Conservation (phyloP, 2,888 invertebrate species). For the Clunio marinus region DNA sequence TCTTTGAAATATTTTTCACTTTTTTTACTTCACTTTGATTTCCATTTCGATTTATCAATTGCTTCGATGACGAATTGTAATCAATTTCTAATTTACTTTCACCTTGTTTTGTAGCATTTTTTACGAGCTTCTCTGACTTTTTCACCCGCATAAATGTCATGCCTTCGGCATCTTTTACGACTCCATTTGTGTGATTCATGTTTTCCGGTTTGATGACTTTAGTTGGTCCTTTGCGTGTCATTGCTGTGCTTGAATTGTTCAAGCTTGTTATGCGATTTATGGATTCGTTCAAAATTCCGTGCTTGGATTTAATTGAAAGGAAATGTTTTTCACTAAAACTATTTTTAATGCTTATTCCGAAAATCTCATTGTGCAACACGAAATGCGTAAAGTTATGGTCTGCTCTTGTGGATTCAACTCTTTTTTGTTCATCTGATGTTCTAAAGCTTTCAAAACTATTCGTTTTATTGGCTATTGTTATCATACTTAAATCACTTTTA, state of each 20-base stretch:
- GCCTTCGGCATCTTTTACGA: not conserved
- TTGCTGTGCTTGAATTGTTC: not conserved
- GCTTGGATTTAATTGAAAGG: not conserved
- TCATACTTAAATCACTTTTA: not conserved
- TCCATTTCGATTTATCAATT: not conserved
- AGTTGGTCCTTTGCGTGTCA: not conserved
- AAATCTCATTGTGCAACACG: not conserved
- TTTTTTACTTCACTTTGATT: not conserved
- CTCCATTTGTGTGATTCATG: not conserved
- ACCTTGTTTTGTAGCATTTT: not conserved
- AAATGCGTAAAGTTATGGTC: not conserved
- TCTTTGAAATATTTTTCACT: not conserved
- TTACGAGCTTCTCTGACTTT: not conserved
- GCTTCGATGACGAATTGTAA: not conserved
- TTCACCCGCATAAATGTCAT: not conserved
- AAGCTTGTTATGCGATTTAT: not conserved
- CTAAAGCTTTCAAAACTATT: not conserved
- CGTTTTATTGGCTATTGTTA: not conserved
- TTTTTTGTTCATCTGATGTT: no score
- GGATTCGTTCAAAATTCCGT: not conserved
- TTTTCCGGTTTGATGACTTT: not conserved
- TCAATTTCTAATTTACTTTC: not conserved
- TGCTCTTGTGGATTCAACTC: no score
- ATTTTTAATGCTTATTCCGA: conserved; percentile 15
- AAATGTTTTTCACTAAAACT: conserved; percentile 1